Percentiles rank a stretch among this genome's conserved stretches.
These are phyloP conservation scores for Gobio occitaniae DNA, from an alignment of 2,797 vertebrate genomes.

Conservation along the genomic window DNA sequence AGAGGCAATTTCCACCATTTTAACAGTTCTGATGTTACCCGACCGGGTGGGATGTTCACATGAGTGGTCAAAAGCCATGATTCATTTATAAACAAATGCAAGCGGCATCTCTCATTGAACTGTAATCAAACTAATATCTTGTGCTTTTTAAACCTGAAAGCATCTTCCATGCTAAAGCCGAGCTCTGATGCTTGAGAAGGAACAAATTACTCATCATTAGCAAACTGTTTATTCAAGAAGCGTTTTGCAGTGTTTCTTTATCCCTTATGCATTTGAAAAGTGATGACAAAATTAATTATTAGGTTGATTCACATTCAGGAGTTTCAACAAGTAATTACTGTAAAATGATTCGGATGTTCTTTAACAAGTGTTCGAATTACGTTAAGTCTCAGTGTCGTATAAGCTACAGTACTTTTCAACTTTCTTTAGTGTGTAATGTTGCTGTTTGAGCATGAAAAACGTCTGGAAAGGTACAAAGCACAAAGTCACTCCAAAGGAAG, in stretches of 20 bases:
- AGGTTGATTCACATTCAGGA: not conserved
- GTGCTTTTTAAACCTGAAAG: not conserved
- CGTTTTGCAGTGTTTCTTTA: not conserved
- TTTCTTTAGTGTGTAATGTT: too few relatives aligned
- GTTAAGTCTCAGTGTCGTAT: too few relatives aligned
- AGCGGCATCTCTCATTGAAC: conserved; percentile 15
- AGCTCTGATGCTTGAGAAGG: not conserved
- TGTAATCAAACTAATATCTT: not conserved
- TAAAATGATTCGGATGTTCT: conserved; percentile 27
- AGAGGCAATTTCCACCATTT: conserved; percentile 47
- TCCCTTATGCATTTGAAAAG: not conserved
- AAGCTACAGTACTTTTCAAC: too few relatives aligned
- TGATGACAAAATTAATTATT: not conserved
- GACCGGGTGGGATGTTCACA: conserved; percentile 22
- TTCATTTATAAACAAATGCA: not conserved
- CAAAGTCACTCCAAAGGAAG: too few relatives aligned
- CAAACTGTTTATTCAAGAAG: not conserved
- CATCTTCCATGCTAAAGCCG: not conserved
- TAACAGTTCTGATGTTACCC: conserved; percentile 9
- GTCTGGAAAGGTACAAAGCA: too few relatives aligned
- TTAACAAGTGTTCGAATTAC: not conserved
- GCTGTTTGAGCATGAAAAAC: too few relatives aligned
- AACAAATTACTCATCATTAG: conserved; percentile 9
- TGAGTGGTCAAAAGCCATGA: conserved; percentile 14
- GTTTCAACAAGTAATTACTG: not conserved